Percentiles rank a stretch among this genome's conserved stretches.
Evolutionary conservation across 2,888 invertebrate species (phyloP).

Genomic region (Drosophila stalkeri): DNA sequence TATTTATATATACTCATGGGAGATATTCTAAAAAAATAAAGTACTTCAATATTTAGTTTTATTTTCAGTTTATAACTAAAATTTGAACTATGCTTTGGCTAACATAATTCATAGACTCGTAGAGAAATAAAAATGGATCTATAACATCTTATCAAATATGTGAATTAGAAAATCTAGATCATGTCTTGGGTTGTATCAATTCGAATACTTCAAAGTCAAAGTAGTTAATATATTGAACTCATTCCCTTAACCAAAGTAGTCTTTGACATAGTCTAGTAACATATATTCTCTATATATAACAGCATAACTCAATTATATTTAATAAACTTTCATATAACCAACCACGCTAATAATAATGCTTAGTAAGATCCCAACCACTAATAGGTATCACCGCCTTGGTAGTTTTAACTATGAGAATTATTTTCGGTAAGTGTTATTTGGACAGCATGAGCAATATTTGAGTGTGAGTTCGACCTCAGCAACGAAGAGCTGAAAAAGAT

Average conservation of each 20-base stretch:
- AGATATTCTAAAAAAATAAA: neutral
- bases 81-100: neutral
- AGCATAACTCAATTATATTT: neutral
- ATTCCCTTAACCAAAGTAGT: neutral
- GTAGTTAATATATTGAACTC: too few species aligned
- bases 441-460: neutral
- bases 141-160: neutral
- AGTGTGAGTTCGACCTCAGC: conserved; percentile 86
- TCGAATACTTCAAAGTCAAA: neutral
- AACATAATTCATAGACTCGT: too few species aligned
- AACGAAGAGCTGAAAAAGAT: conserved; percentile 91
- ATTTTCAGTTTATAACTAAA: neutral
- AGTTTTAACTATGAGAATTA: conserved; percentile 95
- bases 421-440: conserved; percentile 87
- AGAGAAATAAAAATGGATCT: too few species aligned
- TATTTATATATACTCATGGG: conserved; percentile 8
- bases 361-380: neutral
- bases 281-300: neutral
- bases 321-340: neutral
- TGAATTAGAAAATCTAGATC: neutral
- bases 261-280: neutral
- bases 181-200: too few species aligned
- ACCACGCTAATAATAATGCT: neutral
- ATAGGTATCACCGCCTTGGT: neutral
- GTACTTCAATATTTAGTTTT: neutral